Base-by-base conservation (phyloP, 2,888 invertebrate species). In the Flexamia atlantica region DNA sequence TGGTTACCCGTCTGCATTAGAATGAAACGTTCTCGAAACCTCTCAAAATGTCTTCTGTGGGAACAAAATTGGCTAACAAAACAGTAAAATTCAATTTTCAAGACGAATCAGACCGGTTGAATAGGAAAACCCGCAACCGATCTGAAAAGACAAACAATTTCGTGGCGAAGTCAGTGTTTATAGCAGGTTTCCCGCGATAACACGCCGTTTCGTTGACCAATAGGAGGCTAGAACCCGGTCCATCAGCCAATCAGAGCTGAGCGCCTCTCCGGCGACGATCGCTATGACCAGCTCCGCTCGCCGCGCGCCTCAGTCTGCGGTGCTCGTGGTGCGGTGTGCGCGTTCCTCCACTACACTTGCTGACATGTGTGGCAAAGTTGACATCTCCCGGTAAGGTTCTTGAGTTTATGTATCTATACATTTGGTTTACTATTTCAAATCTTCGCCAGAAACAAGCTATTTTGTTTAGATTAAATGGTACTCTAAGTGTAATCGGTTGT, bases 91-190 rank as follows among this genome's bases (percentile, higher is more conserved):
- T 53, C 53, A 53, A 53, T 53, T 53, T 20, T 10, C 53, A 10
- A 53, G 7, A 23, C 23, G 23, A 53, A 17, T 50, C 17, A 23
- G 53, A 12, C 53, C 30, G 5, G 12, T 5, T 14, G 64, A 64
- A 64, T 30, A 64, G 64, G 64, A 64, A 64, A 30, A 9, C 64
- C 28, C 7, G 28, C 30, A 64, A 64, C 28, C 9, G 64, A 30
- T 64, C 28, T 28, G 28, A 64, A 64, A 64, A 64, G 28, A 28
- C 25, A 64, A 64, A 30, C 64, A 64, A 64, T 64, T 28, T 64
- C 5, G 9, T 60, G 3, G 60, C 60, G 25, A 5, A 60, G 14
- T 14, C 25, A 28, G 12, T 28, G 64, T 64, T 64, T 14, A 10
- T 28, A 23, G 20, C 64, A 30, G 64, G 64, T 64, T 64, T 64